Conservation (phyloP, 2,888 invertebrate species). For the Drosophila mayaguana region DNA sequence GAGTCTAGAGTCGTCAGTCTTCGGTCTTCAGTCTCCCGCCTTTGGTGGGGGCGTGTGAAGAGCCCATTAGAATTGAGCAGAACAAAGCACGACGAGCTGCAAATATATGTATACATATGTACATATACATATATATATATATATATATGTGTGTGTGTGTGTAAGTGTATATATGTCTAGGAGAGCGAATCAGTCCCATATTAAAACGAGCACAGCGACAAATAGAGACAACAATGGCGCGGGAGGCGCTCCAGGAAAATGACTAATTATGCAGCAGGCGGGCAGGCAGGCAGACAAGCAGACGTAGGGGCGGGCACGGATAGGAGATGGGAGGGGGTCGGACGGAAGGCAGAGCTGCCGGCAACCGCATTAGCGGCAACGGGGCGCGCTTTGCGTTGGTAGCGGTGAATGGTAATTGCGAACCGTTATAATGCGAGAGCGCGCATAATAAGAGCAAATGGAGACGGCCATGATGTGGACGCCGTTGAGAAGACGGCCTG, state of each 20-base stretch:
- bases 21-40: conserved; percentile 17
- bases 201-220: conserved; percentile 76
- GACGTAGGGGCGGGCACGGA: not conserved
- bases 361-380: conserved; percentile 71
- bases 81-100: conserved; percentile 65
- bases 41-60: conserved; percentile 72
- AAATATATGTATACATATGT: not conserved
- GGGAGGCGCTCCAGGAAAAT: conserved; percentile 75
- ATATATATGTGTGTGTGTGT: no score
- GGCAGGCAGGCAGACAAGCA: not conserved
- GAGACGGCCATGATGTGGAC: conserved; percentile 40
- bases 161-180: not conserved
- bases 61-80: conserved; percentile 60
- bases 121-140: not conserved
- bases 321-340: not conserved
- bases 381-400: conserved; percentile 66
- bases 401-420: conserved; percentile 81
- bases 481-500: not conserved
- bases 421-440: conserved; percentile 78
- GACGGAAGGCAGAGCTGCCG: conserved; percentile 14
- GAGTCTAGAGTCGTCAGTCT: conserved; percentile 13
- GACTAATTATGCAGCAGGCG: conserved; percentile 70
- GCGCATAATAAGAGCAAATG: conserved; percentile 72
- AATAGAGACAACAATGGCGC: conserved; percentile 71
- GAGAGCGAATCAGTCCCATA: conserved; percentile 62